Evolutionary conservation across 2,797 vertebrate species (phyloP).

Genomic region (Somateria mollissima): DNA sequence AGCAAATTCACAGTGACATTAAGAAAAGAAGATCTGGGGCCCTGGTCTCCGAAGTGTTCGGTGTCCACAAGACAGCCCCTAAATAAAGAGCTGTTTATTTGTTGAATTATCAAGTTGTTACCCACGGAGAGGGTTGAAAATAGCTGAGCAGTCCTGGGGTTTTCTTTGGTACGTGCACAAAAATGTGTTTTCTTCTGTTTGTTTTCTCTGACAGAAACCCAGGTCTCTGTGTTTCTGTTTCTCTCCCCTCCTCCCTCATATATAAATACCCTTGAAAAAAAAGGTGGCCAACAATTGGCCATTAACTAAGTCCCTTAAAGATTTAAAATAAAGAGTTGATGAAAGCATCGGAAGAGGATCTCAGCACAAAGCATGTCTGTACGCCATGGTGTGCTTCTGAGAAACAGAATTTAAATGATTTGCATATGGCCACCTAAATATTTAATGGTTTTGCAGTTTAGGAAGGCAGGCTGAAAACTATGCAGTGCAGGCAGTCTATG

Average conservation of each 20-base stretch:
- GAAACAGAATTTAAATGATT: constrained; percentile 67
- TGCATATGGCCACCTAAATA: constrained; percentile 75
- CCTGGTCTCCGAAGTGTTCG: constrained; percentile 22
- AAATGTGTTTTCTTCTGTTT: constrained; percentile 14
- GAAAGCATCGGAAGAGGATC: constrained; percentile 33
- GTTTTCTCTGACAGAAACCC: constrained; percentile 3
- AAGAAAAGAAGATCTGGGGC: constrained; percentile 68
- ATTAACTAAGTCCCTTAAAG: constrained; percentile 49
- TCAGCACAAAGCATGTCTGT: constrained; percentile 39
- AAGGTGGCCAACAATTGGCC: constrained; percentile 22
- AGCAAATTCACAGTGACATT: constrained; percentile 78
- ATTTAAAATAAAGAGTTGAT: constrained; percentile 59
- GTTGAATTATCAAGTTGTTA: constrained; percentile 16
- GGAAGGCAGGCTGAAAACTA: constrained; percentile 43
- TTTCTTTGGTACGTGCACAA: background rate
- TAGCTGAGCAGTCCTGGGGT: background rate
- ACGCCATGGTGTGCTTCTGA: constrained; percentile 42
- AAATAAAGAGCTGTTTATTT: constrained; percentile 50
- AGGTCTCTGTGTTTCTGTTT: background rate
- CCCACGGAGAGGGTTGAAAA: background rate
- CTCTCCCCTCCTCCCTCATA: background rate
- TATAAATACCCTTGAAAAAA: constrained; percentile 19
- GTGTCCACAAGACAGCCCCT: background rate
- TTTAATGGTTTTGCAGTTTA: constrained; percentile 67
- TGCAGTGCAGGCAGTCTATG: background rate